A percentile compares a stretch with the other conserved stretches of the same genome.
Evolutionary conservation across 2,888 invertebrate species (phyloP).

Genomic region (Tolmerus cingulatus): DNA sequence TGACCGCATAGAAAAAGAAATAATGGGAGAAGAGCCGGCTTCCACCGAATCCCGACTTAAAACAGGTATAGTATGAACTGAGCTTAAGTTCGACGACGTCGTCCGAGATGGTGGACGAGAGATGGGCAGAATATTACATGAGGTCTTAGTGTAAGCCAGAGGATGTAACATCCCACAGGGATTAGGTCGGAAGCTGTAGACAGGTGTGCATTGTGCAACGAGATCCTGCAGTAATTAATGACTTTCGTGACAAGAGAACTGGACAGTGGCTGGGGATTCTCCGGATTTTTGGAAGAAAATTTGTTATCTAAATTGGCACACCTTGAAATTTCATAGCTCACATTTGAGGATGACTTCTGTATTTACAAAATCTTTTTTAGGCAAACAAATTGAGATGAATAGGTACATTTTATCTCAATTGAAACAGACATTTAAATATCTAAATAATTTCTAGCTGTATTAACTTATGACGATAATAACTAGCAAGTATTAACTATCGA

Average conservation of each 20-base stretch:
- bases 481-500: no score
- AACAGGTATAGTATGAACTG: background rate
- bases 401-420: background rate
- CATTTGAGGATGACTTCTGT: background rate
- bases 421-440: background rate
- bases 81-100: background rate
- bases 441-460: no score
- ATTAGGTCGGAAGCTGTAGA: background rate
- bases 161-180: background rate
- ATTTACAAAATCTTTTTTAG: background rate
- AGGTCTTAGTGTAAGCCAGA: background rate
- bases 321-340: background rate
- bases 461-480: no score
- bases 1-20: background rate
- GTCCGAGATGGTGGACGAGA: background rate
- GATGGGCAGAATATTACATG: background rate
- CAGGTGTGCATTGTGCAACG: background rate
- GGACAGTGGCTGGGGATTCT: background rate
- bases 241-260: background rate
- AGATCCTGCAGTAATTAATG: background rate
- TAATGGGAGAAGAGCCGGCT: background rate
- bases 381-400: background rate
- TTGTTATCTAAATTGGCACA: background rate
- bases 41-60: background rate
- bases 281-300: background rate